These are phyloP conservation scores for Poeciliopsis turneri DNA, from an alignment of 2,797 vertebrate genomes.

Conservation along the genomic window DNA sequence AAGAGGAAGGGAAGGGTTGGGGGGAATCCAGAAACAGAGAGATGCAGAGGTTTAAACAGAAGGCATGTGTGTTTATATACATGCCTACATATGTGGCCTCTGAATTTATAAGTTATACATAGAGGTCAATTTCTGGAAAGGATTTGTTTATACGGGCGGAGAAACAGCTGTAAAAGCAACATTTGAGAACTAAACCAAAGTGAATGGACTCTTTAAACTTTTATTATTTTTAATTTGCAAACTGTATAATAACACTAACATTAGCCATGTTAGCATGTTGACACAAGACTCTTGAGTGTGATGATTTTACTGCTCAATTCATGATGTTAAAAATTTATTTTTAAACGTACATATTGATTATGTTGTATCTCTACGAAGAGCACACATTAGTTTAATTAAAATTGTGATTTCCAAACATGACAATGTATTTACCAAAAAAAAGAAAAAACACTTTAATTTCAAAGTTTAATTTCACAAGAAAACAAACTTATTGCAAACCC, in stretches of 20 bases:
- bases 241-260: neutral
- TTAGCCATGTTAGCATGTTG: neutral
- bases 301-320: neutral
- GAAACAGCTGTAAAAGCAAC: neutral
- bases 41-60: conserved; percentile 18
- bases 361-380: neutral
- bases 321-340: neutral
- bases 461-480: neutral
- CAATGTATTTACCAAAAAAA: neutral
- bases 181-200: neutral
- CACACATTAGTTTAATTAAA: neutral
- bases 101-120: conserved; percentile 34
- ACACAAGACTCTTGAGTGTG: neutral
- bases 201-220: neutral
- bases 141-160: neutral
- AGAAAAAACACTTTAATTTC: neutral
- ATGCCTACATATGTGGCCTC: conserved; percentile 33
- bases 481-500: neutral
- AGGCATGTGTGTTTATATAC: conserved; percentile 38
- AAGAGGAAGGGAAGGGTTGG: too few relatives aligned
- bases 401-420: neutral
- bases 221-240: neutral
- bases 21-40: conserved; percentile 2
- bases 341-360: neutral
- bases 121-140: conserved; percentile 20